These are phyloP conservation scores for Halictus ligatus DNA, from an alignment of 2,888 invertebrate genomes.

Conservation along the genomic window DNA sequence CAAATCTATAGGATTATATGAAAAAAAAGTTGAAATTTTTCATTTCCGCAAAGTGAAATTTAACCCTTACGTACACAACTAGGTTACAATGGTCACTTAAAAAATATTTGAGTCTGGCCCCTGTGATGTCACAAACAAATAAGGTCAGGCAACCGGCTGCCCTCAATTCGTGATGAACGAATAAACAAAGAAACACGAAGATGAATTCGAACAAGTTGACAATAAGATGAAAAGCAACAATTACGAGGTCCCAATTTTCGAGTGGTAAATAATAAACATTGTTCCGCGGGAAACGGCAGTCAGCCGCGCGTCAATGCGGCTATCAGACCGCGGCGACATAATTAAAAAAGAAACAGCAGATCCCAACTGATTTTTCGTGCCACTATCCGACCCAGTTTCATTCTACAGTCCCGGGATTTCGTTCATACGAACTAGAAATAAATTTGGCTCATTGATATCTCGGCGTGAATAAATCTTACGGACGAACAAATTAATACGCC, in stretches of 20 bases:
- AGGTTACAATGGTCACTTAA: no score
- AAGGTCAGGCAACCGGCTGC: not conserved
- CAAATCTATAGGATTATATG: no score
- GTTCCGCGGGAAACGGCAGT: not conserved
- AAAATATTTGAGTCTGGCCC: no score
- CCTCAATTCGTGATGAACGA: not conserved
- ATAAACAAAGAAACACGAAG: not conserved
- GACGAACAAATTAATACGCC: no score
- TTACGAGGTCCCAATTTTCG: not conserved
- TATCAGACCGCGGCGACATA: not conserved
- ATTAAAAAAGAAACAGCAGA: conserved; percentile 26
- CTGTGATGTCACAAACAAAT: not conserved
- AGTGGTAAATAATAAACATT: not conserved
- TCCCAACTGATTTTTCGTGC: conserved; percentile 9
- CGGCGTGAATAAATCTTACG: conserved; percentile 44
- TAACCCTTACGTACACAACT: no score
- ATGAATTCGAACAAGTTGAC: not conserved
- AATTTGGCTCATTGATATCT: conserved; percentile 37
- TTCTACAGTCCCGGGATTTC: conserved; percentile 30
- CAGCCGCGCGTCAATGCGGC: not conserved
- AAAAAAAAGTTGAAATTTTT: no score
- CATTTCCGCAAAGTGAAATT: no score
- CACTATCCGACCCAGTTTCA: conserved; percentile 58
- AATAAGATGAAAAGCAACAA: not conserved
- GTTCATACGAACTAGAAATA: conserved; percentile 48